These are phyloP conservation scores for Cochlearius cochlearius DNA, from an alignment of 2,113 vertebrate species.

Conservation along the genomic window DNA sequence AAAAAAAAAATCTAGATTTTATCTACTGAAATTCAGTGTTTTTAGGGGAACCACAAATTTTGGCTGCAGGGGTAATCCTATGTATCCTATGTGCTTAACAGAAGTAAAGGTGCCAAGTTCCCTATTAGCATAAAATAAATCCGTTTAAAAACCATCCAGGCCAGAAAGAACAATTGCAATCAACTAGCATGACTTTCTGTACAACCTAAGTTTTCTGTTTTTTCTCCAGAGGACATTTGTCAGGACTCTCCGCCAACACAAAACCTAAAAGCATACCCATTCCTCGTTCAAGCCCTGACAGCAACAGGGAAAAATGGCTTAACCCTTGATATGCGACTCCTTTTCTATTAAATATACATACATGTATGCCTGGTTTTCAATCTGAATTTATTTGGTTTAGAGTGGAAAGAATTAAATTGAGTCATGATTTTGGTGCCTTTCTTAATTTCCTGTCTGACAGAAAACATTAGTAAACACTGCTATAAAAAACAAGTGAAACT, in stretches of 20 bases:
- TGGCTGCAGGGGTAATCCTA: neutral
- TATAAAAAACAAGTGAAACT: neutral
- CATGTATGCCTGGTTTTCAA: fast-evolving
- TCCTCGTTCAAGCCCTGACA: neutral
- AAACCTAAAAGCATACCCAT: neutral
- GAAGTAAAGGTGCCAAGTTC: neutral
- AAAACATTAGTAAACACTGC: neutral
- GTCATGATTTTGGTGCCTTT: neutral
- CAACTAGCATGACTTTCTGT: neutral
- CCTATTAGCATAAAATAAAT: neutral
- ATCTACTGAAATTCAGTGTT: neutral
- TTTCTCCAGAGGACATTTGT: neutral
- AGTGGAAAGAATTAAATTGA: neutral
- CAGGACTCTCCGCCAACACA: neutral
- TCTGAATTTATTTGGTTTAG: neutral
- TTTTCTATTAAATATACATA: neutral
- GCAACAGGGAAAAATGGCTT: neutral
- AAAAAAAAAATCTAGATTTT: neutral
- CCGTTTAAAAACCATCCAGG: neutral
- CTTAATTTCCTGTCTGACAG: neutral
- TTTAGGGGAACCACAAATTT: neutral
- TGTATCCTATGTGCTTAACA: neutral
- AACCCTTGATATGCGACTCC: neutral
- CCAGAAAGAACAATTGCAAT: neutral
- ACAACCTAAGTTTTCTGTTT: neutral